These are phyloP conservation scores for Falco cherrug DNA, from an alignment of 2,797 vertebrate genomes.

Conservation along the genomic window DNA sequence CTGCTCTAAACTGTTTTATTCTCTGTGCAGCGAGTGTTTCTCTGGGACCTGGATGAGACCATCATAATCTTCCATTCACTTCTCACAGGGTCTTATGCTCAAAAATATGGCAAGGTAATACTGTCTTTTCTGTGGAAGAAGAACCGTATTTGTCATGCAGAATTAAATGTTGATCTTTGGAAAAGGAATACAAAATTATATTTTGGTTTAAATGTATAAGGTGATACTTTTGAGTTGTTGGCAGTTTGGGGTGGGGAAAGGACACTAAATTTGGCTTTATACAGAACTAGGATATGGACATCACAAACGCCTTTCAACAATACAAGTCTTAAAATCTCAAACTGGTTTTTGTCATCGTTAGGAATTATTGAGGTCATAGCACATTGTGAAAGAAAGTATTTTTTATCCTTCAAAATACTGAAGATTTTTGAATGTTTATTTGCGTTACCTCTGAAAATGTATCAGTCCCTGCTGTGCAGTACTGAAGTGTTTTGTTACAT, in stretches of 20 bases:
- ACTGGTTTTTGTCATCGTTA: not conserved
- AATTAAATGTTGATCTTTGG: not conserved
- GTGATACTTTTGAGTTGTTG: not conserved
- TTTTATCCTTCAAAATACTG: not conserved
- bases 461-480: not conserved
- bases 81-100: conserved; percentile 95
- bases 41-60: conserved; percentile 99
- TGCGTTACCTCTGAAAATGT: not conserved
- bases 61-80: conserved; percentile 99
- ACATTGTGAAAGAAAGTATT: not conserved
- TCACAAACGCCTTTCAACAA: not conserved
- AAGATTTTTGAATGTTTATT: not conserved
- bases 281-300: not conserved
- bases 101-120: conserved; percentile 96
- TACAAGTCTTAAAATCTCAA: not conserved
- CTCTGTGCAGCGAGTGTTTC: conserved; percentile 86
- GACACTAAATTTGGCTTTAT: not conserved
- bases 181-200: not conserved
- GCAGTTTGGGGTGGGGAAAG: not conserved
- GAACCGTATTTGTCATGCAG: not conserved
- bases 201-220: not conserved
- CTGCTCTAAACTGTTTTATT: conserved; percentile 36
- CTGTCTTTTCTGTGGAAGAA: not conserved
- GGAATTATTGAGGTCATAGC: not conserved
- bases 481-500: not conserved